Percentiles rank a stretch among this genome's conserved stretches.
Evolutionary conservation across 2,888 invertebrate genomes (phyloP).

Genomic region (Mythimna pallens): DNA sequence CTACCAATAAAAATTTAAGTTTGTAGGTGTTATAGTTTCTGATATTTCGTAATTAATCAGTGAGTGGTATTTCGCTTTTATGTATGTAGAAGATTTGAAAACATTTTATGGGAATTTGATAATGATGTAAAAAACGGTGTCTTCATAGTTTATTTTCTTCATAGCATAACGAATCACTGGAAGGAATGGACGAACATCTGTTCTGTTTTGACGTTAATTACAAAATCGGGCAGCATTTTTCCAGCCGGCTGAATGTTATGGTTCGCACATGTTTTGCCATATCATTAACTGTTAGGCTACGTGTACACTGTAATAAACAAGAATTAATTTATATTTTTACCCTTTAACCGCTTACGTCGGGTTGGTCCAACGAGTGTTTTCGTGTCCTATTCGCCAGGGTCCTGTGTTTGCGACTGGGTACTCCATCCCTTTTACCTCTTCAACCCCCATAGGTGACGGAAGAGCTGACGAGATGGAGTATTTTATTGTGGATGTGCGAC

Average conservation of each 20-base stretch:
- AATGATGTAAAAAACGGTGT: constrained; percentile 3
- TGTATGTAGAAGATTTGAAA: neutral
- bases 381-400: no score
- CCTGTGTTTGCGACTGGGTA: no score
- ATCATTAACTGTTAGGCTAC: constrained; percentile 2
- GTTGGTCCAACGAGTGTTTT: no score
- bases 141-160: constrained; percentile 8
- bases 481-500: no score
- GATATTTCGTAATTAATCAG: no score
- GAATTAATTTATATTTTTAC: constrained; percentile 6
- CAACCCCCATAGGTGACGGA: no score
- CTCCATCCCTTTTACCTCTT: no score
- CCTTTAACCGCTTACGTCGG: no score
- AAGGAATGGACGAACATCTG: constrained; percentile 44
- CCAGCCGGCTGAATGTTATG: constrained; percentile 14
- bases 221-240: constrained; percentile 27
- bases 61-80: no score
- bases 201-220: constrained; percentile 41
- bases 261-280: constrained; percentile 45
- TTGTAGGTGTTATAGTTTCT: no score
- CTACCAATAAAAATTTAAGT: no score
- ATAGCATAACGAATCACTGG: constrained; percentile 6
- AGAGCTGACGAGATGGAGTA: no score
- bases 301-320: constrained; percentile 1
- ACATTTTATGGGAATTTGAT: neutral